These are phyloP conservation scores for Caenorhabditis sp. DNA, from an alignment of 2,888 invertebrate species.

Conservation along the genomic window DNA sequence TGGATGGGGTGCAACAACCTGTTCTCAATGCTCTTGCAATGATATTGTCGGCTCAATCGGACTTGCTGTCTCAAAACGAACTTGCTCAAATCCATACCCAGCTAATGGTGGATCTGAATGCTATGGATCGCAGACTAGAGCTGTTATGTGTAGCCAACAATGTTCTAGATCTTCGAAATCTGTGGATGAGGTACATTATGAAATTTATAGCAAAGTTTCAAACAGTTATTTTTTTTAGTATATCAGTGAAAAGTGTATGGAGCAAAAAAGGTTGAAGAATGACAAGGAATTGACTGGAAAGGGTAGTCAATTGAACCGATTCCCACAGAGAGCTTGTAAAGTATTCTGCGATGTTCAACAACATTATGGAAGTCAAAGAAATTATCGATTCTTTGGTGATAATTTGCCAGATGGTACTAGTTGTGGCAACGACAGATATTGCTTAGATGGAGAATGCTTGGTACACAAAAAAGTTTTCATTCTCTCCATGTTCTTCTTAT, in stretches of 20 bases:
- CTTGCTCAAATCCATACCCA: constrained; percentile 68
- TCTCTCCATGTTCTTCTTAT: not conserved
- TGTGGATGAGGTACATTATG: no score
- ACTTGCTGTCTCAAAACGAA: constrained; percentile 42
- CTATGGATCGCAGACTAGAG: constrained; percentile 58
- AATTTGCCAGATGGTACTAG: constrained; percentile 71
- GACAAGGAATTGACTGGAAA: constrained; percentile 69
- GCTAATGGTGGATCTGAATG: constrained; percentile 69
- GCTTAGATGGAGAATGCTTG: constrained; percentile 70
- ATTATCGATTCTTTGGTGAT: constrained; percentile 71
- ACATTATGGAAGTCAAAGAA: constrained; percentile 58
- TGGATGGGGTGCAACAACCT: constrained; percentile 61
- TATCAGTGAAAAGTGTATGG: constrained; percentile 64
- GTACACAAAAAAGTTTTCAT: constrained; percentile 29
- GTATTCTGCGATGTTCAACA: constrained; percentile 70
- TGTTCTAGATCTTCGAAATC: constrained; percentile 53
- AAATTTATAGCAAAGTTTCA: no score
- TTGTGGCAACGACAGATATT: constrained; percentile 69
- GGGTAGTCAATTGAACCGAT: constrained; percentile 68
- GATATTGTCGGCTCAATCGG: constrained; percentile 50
- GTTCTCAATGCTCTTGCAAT: constrained; percentile 65
- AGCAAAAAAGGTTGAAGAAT: constrained; percentile 64
- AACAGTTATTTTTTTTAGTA: no score
- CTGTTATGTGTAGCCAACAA: constrained; percentile 61
- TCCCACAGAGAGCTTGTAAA: constrained; percentile 70